Base-by-base conservation (phyloP, 2,113 vertebrate species). In the Toxotes jaculatrix region DNA sequence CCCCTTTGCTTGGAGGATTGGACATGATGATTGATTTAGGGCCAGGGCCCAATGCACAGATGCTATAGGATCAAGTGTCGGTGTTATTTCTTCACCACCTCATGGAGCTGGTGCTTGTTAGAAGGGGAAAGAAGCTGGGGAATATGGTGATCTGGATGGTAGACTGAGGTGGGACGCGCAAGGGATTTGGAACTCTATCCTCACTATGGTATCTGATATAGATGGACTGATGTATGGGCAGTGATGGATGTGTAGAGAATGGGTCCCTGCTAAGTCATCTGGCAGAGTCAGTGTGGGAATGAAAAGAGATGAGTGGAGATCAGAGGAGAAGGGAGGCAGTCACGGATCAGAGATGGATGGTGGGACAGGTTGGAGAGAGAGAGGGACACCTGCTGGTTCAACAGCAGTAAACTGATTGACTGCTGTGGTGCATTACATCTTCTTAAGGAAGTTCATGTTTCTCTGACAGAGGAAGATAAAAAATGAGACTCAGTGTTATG, bases 21-120 rank as follows among this genome's bases (percentile, higher is more conserved):
- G 76, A 78, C 69, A 87, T 87, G 89, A 85, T 34, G 91, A 92
- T 74, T 91, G 93, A 95, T 95, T 95, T 91, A 93, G 79, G 69
- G 84, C 72, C 23, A 27, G 59, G 72, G 77, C 86, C 89, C 88
- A 67, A 87, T 79, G 81, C 89, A 89, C 92, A 94, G 91, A 94
- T 93, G 92, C 91, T 91, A 83, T 90, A 91, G 85, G 94, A 94
- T 95, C 89, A 57, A 74, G 79, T 95, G 88, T 89, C 92, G 34
- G 88, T 92, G 87, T 91, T 85, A 76, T 73, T 90, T 95, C 86
- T 91, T 93, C 91, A 88, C 77, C 90, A 91, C 91, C 93, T 94
- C 89, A 45, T 86, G 87, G 90, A 86, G 87, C 70, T 49, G 67
- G 6, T 61, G 85, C 91, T 94, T 74, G 90, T 94, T 95, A 94